phyloP scores from a whole-genome alignment of 1,140 invertebrate genomes.

The Stegodyphus mimosarum region DNA sequence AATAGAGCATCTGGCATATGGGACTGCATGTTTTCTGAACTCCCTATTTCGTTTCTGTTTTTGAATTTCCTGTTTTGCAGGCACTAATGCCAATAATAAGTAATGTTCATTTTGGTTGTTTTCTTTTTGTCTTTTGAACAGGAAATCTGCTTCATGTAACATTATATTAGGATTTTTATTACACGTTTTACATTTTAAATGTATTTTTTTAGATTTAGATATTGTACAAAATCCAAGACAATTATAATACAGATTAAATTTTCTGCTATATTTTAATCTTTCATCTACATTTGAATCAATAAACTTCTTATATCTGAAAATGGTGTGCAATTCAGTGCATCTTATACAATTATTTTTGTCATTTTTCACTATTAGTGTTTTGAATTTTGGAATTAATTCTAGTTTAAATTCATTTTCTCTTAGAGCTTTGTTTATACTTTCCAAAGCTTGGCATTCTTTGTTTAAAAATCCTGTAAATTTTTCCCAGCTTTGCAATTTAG shows the following conservation, averaged over 20 bases:
- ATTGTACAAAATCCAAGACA: slow-evolving; percentile 5
- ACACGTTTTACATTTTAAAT: not conserved
- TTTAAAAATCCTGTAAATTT: slow-evolving; percentile 6
- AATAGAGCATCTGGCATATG: too few relatives aligned
- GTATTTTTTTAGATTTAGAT: slow-evolving; percentile 8
- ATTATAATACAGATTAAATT: not conserved
- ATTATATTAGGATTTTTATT: not conserved
- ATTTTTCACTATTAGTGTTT: slow-evolving; percentile 4
- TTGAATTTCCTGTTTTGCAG: too few relatives aligned
- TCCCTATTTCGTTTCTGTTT: too few relatives aligned
- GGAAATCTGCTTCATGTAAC: not conserved
- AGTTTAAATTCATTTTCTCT: slow-evolving; percentile 7
- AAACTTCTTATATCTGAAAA: slow-evolving; percentile 45
- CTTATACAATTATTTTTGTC: not conserved
- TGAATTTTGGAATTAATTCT: not conserved
- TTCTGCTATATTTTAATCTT: slow-evolving; percentile 12
- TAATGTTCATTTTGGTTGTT: too few relatives aligned
- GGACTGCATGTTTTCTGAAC: too few relatives aligned
- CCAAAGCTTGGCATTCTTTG: slow-evolving; percentile 15
- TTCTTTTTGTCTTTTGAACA: not conserved
- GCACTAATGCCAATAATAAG: too few relatives aligned
- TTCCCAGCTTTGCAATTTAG: slow-evolving; percentile 1
- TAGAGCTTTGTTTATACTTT: not conserved
- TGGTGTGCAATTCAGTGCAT: slow-evolving; percentile 37
- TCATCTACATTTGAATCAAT: slow-evolving; percentile 29